These are phyloP conservation scores for Cerastoderma edule DNA, from an alignment of 2,888 invertebrate genomes.

Conservation along the genomic window DNA sequence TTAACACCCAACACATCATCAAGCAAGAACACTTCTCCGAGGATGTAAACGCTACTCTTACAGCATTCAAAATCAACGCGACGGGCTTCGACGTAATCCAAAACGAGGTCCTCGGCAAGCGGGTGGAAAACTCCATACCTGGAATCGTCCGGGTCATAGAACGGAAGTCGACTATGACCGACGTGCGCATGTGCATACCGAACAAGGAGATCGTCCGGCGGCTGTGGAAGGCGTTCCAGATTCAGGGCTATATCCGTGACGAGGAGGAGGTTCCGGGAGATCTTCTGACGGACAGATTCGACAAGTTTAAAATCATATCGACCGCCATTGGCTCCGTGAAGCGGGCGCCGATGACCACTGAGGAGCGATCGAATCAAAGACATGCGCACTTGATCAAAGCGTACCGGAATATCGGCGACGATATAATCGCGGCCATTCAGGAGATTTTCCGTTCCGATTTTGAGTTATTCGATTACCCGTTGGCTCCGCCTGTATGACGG, in stretches of 20 bases:
- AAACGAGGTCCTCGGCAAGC: constrained; percentile 32
- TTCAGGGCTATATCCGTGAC: constrained; percentile 55
- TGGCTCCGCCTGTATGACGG: constrained; percentile 33
- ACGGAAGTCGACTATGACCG: constrained; percentile 2
- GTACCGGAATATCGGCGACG: constrained; percentile 31
- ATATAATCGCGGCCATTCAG: constrained; percentile 39
- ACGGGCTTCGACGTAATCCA: constrained; percentile 19
- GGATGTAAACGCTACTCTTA: constrained; percentile 45
- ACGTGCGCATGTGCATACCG: constrained; percentile 31
- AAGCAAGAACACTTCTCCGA: constrained; percentile 52
- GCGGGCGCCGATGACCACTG: constrained; percentile 25
- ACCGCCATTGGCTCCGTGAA: constrained; percentile 32
- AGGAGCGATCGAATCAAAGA: constrained; percentile 38
- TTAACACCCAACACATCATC: constrained; percentile 44
- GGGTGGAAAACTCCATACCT: constrained; percentile 41
- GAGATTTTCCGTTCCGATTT: constrained; percentile 47
- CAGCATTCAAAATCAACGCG: constrained; percentile 32
- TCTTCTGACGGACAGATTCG: constrained; percentile 9
- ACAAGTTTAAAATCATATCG: constrained; percentile 17
- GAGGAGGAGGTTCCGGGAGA: constrained; percentile 15
- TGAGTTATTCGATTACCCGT: constrained; percentile 42
- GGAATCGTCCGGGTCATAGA: constrained; percentile 41
- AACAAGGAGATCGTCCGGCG: constrained; percentile 25
- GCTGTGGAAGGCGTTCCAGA: constrained; percentile 57
- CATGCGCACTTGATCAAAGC: constrained; percentile 36